A percentile compares a stretch with the other conserved stretches of the same genome.
These are phyloP conservation scores for Smittia sp. DNA, from an alignment of 2,888 invertebrate genomes.

Conservation along the genomic window DNA sequence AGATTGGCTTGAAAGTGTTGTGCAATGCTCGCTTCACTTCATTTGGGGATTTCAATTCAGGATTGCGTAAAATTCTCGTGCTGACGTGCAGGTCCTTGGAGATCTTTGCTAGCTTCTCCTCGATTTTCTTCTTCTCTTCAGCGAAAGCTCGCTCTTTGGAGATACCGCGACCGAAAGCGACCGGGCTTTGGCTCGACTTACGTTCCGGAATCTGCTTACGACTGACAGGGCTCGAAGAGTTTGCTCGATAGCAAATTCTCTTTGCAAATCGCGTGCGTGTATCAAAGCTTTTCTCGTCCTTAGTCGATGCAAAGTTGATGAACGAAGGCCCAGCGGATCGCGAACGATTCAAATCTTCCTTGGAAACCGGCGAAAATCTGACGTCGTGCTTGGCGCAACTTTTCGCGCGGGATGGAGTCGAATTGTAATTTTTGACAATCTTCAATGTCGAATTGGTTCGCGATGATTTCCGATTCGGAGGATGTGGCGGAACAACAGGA, in stretches of 20 bases:
- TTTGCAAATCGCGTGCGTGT: slow-evolving; percentile 44
- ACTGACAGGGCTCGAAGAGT: slow-evolving; percentile 49
- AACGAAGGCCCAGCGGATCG: slow-evolving; percentile 49
- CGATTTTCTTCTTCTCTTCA: slow-evolving; percentile 56
- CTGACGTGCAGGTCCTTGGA: slow-evolving; percentile 52
- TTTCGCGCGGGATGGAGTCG: slow-evolving; percentile 6
- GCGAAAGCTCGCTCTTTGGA: slow-evolving; percentile 61
- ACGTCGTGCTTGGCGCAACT: slow-evolving; percentile 33
- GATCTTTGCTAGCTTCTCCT: slow-evolving; percentile 49
- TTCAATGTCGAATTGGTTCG: slow-evolving; percentile 67
- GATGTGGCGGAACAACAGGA: slow-evolving; percentile 63
- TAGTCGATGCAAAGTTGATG: slow-evolving; percentile 30
- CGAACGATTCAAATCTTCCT: slow-evolving; percentile 51
- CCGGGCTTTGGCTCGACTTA: slow-evolving; percentile 52
- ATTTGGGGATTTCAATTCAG: slow-evolving; percentile 60
- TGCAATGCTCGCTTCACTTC: slow-evolving; percentile 58
- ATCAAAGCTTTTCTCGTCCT: slow-evolving; percentile 38
- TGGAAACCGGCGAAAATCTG: slow-evolving; percentile 46
- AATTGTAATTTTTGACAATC: slow-evolving; percentile 57
- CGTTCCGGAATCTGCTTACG: slow-evolving; percentile 45
- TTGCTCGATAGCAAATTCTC: slow-evolving; percentile 47
- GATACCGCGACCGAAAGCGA: slow-evolving; percentile 54
- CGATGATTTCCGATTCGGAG: slow-evolving; percentile 74
- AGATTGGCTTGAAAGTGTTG: slow-evolving; percentile 48
- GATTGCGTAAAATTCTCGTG: slow-evolving; percentile 54